phyloP scores from a whole-genome alignment of 2,888 invertebrate species.

The Heliothis peltigera region DNA sequence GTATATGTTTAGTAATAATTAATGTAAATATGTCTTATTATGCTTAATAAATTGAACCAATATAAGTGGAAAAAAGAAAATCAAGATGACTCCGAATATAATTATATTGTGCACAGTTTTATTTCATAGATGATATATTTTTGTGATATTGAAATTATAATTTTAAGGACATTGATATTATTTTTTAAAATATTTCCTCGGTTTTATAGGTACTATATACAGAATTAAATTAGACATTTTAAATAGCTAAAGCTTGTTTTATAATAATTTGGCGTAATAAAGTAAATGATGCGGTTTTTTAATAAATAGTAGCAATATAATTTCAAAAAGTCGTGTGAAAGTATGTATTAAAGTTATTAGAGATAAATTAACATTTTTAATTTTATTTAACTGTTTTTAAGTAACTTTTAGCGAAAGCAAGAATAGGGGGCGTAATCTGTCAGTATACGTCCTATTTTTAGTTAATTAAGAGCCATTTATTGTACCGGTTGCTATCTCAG shows the following conservation, averaged over 20 bases:
- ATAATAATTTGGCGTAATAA: neutral
- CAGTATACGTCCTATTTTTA: slow-evolving; percentile 3
- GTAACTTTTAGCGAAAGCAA: neutral
- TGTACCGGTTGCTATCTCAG: slow-evolving; percentile 27
- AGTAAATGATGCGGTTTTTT: neutral
- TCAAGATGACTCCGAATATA: too few species aligned
- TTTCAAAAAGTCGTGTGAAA: neutral
- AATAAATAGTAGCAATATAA: neutral
- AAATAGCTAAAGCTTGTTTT: neutral
- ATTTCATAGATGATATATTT: too few species aligned
- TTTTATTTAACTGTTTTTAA: slow-evolving; percentile 43
- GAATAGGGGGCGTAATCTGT: slow-evolving; percentile 43
- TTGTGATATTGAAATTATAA: too few species aligned
- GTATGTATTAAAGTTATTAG: neutral
- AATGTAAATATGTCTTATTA: too few species aligned
- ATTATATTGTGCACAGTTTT: too few species aligned
- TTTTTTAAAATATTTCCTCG: too few species aligned
- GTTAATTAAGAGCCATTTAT: slow-evolving; percentile 4
- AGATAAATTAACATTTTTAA: slow-evolving; percentile 7
- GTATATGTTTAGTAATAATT: too few species aligned
- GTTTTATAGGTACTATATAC: too few species aligned
- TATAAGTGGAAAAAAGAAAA: too few species aligned
- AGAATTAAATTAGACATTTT: neutral
- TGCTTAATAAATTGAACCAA: too few species aligned
- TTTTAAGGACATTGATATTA: too few species aligned